Evolutionary conservation across 2,113 vertebrate species (phyloP).

Genomic region (Poicephalus gulielmi): DNA sequence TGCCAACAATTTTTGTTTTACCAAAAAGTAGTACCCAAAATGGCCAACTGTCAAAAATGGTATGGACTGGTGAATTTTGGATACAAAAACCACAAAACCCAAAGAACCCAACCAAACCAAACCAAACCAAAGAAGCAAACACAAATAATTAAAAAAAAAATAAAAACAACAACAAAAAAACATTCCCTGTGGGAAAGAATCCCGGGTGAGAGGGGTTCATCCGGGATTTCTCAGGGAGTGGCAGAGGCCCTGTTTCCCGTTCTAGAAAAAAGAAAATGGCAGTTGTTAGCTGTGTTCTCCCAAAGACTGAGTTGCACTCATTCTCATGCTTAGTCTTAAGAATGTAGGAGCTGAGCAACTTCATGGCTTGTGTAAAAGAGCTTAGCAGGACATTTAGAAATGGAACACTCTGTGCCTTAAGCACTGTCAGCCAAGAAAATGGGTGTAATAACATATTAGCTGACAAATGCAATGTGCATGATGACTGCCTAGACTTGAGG

Average conservation of each 20-base stretch:
- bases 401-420: background rate
- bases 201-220: accelerated
- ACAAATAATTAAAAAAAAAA: background rate
- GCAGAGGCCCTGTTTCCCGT: background rate
- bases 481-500: background rate
- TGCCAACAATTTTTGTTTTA: background rate
- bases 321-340: background rate
- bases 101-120: background rate
- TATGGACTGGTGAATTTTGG: background rate
- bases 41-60: background rate
- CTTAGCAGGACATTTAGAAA: background rate
- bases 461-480: background rate
- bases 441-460: background rate
- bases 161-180: background rate
- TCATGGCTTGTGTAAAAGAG: background rate
- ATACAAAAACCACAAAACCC: background rate
- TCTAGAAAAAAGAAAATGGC: background rate
- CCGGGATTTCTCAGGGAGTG: background rate
- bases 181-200: background rate
- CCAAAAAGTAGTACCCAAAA: background rate
- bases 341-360: background rate
- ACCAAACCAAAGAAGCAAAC: background rate
- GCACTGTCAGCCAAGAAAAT: background rate
- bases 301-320: background rate
- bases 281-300: background rate